Conservation (phyloP, 2,113 vertebrate genomes). For the Zosterops pallidus region DNA sequence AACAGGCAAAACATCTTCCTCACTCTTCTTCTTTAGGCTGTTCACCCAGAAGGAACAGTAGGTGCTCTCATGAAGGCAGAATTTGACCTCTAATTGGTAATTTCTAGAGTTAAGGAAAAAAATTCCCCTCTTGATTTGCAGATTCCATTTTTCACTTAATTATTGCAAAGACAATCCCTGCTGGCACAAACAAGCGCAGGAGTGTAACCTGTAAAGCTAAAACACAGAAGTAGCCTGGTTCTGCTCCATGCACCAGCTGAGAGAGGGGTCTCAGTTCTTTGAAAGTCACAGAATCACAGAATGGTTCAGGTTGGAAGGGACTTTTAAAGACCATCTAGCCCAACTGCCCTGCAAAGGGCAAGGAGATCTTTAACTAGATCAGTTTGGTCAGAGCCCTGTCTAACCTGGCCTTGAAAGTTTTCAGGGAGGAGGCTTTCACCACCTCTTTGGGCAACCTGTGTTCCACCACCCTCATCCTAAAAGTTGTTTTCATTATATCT, state of each 20-base stretch:
- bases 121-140: neutral
- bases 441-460: neutral
- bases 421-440: neutral
- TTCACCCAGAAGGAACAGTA: neutral
- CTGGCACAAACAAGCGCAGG: neutral
- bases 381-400: rapidly evolving
- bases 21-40: rapidly evolving
- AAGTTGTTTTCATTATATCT: neutral
- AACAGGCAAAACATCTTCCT: neutral
- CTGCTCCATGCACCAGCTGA: neutral
- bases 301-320: neutral
- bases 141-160: neutral
- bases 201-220: neutral
- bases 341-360: neutral
- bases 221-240: neutral
- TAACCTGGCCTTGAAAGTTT: neutral
- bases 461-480: neutral
- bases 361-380: neutral
- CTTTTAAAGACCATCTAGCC: neutral
- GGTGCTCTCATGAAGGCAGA: neutral
- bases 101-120: neutral
- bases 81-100: neutral
- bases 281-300: neutral
- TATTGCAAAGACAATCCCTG: neutral
- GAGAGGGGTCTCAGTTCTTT: neutral